Evolutionary conservation across 2,113 vertebrate genomes (phyloP), one percentile per base, ranked within the genome.

Genomic region (Odontophorus gujanensis): DNA sequence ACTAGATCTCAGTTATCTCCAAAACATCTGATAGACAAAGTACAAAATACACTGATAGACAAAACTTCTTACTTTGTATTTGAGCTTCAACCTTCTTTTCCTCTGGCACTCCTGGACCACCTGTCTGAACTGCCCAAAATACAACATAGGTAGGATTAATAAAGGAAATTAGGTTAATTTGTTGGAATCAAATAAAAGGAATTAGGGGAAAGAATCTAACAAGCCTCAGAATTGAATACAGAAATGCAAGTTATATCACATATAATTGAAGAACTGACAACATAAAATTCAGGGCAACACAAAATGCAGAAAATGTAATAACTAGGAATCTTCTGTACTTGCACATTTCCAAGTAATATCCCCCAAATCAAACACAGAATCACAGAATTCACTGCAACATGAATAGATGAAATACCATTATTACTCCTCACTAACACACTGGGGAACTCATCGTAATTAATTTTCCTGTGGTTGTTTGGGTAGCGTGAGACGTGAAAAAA

Each of bases 111-210:
- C 78, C 80, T 4, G 97, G 96, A 89, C 95, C 97, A 34, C 98
- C 98, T 93, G 97, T 98, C 94, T 98, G 97, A 97, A 98, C 98
- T 98, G 74, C 96, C 89, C 38, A 96, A 93, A 93, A 63, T 38
- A 95, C 53, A 95, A 84, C 11, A 83, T 2, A 85, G 10, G 81
- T 6, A 50, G 17, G 66, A 95, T 96, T 89, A 97, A 90, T 85
- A 53, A 30, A 86, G 22, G 14, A 87, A 93, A 90, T 38, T 3
- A 28, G 20, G 28, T 78, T 50, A 67, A 75, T 45, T 79, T 91
- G 40, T 45, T 55, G 80, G 71, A 30, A 43, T 57, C 7, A 72
- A 68, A 79, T 17, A 80, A 93, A 91, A 42, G 11, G 20, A 89
- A 61, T 45, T 45, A 85, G 8, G 69, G 24, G 48, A 22, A 59